Evolutionary conservation across 92 coral and sea anemone genomes (phyloP).

Genomic region (Porites lobata): DNA sequence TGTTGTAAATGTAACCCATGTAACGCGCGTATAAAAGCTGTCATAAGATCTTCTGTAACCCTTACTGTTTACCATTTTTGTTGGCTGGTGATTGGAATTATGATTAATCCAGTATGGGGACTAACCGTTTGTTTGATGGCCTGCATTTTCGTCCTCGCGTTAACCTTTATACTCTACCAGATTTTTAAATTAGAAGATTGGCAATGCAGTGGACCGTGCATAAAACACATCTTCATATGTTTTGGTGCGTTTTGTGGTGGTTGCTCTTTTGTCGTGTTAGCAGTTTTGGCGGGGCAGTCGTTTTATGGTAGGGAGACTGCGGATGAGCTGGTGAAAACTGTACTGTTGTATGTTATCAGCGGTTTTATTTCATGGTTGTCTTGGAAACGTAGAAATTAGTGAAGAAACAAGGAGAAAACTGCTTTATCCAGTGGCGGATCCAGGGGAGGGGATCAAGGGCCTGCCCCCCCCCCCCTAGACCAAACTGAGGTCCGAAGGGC

Average conservation of each 20-base stretch:
- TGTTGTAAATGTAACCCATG: too few species aligned
- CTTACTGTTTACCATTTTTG: background rate
- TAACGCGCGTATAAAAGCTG: too few species aligned
- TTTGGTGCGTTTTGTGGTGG: background rate
- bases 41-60: too few species aligned
- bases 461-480: too few species aligned
- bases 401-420: too few species aligned
- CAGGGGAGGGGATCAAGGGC: too few species aligned
- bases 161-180: background rate
- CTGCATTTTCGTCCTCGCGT: background rate
- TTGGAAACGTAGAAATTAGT: too few species aligned
- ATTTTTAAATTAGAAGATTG: background rate
- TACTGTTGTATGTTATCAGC: constrained; percentile 1
- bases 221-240: background rate
- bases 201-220: background rate
- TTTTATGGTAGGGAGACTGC: constrained; percentile 4
- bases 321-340: background rate
- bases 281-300: constrained; percentile 15
- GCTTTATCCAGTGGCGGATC: too few species aligned
- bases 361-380: background rate
- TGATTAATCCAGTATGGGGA: constrained; percentile 9
- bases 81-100: constrained; percentile 6
- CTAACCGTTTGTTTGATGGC: background rate
- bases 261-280: background rate
- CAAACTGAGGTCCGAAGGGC: too few species aligned